Evolutionary conservation across 2,888 invertebrate genomes (phyloP).

Genomic region (Litoditis marina): DNA sequence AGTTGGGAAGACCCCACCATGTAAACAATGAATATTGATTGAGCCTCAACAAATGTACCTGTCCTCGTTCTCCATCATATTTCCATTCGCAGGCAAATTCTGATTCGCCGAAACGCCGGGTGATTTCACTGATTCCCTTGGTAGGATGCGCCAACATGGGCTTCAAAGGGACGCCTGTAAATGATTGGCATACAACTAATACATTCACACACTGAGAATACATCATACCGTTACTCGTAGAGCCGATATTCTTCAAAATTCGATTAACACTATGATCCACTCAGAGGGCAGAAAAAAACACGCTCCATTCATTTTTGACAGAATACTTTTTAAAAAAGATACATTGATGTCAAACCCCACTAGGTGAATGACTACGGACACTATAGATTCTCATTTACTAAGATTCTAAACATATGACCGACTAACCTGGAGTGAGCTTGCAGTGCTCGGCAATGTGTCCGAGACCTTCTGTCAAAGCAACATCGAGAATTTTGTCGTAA

Average conservation of each 20-base stretch:
- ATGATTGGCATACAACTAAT: neutral
- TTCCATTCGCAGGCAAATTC: slow-evolving; percentile 97
- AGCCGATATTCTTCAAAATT: too few relatives aligned
- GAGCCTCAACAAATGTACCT: slow-evolving; percentile 67
- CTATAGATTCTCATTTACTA: too few relatives aligned
- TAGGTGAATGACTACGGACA: too few relatives aligned
- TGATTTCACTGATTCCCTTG: slow-evolving; percentile 72
- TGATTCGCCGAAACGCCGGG: slow-evolving; percentile 72
- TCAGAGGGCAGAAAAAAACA: neutral
- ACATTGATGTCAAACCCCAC: too few relatives aligned
- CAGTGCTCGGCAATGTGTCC: slow-evolving; percentile 76
- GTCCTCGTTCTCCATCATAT: slow-evolving; percentile 97
- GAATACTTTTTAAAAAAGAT: neutral
- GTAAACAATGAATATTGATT: neutral
- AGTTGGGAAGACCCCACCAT: neutral
- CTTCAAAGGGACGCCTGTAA: slow-evolving; percentile 77
- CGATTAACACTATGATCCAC: neutral
- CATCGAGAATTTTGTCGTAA: slow-evolving; percentile 80
- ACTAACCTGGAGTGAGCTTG: slow-evolving; percentile 75
- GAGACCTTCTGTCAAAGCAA: slow-evolving; percentile 76
- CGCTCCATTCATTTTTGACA: too few relatives aligned
- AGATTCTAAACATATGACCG: too few relatives aligned
- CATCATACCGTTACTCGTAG: too few relatives aligned
- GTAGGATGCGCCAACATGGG: slow-evolving; percentile 99
- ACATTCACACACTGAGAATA: neutral